phyloP scores from a whole-genome alignment of 1,140 invertebrate genomes.

The Brachionus manjavacas region DNA sequence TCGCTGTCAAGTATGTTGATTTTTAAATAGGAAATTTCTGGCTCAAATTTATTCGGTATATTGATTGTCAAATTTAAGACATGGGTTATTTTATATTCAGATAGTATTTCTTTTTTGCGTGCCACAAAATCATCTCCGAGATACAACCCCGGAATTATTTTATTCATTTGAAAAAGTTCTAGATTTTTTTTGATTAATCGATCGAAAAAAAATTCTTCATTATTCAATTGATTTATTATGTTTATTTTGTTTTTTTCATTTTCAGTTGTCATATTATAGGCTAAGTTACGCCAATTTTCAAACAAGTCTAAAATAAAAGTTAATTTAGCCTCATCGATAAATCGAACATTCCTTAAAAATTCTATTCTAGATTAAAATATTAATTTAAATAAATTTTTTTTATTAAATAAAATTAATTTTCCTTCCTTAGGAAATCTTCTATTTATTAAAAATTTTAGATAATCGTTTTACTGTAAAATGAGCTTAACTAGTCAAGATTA shows the following conservation, averaged over 20 bases:
- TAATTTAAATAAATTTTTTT: no score
- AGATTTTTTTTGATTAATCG: background rate
- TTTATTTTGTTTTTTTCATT: background rate
- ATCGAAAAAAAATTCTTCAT: background rate
- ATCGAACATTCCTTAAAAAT: background rate
- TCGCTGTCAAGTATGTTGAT: conserved; percentile 6
- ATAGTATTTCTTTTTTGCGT: background rate
- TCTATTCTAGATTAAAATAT: no score
- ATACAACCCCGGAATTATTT: conserved; percentile 29
- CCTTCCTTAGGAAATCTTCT: no score
- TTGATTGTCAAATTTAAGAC: conserved; percentile 31
- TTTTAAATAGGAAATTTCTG: conserved; percentile 16
- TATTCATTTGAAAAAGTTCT: background rate
- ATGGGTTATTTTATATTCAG: conserved; percentile 10
- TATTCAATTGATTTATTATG: background rate
- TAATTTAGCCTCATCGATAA: background rate
- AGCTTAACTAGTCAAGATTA: no score
- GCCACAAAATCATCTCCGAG: background rate
- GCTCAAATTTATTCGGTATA: conserved; percentile 27
- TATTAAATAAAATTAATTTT: no score
- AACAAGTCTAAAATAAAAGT: background rate
- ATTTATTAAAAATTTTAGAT: no score
- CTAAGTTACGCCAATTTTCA: background rate
- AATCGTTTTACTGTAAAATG: no score
- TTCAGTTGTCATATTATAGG: background rate